phyloP scores from a whole-genome alignment of 2,113 vertebrate genomes.

The Dromas ardeola region DNA sequence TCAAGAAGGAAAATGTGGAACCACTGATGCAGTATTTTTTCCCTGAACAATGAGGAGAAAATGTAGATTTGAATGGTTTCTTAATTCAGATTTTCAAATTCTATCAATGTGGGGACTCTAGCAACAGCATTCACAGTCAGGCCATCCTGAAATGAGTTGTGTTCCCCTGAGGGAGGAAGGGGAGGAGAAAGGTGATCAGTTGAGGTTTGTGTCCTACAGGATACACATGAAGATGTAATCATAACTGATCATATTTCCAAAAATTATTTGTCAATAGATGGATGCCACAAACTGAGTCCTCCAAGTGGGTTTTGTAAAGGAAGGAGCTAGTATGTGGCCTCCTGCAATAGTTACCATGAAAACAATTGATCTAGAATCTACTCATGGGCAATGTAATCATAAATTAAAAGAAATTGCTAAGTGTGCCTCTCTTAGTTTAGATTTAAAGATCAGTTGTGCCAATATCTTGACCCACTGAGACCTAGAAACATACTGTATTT shows the following conservation, averaged over 20 bases:
- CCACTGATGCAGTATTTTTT: background rate
- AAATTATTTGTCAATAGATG: background rate
- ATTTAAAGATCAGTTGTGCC: background rate
- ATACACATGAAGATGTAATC: background rate
- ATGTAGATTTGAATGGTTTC: background rate
- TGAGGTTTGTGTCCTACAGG: background rate
- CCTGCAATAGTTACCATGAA: background rate
- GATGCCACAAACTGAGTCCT: background rate
- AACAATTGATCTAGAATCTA: background rate
- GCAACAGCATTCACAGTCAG: background rate
- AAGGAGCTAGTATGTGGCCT: background rate
- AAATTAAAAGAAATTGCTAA: background rate
- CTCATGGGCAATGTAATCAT: background rate
- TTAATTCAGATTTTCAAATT: background rate
- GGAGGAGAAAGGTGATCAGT: background rate
- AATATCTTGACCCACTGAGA: background rate
- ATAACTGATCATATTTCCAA: background rate
- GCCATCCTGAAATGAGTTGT: background rate
- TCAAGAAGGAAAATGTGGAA: background rate
- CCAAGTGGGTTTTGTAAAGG: background rate
- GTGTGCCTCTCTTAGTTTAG: background rate
- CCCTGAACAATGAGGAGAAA: background rate
- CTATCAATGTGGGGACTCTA: rapidly evolving
- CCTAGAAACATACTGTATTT: rapidly evolving
- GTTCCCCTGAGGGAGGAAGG: background rate